Evolutionary conservation across 2,797 vertebrate genomes (phyloP).

Genomic region (Rhinatrema bivittatum): DNA sequence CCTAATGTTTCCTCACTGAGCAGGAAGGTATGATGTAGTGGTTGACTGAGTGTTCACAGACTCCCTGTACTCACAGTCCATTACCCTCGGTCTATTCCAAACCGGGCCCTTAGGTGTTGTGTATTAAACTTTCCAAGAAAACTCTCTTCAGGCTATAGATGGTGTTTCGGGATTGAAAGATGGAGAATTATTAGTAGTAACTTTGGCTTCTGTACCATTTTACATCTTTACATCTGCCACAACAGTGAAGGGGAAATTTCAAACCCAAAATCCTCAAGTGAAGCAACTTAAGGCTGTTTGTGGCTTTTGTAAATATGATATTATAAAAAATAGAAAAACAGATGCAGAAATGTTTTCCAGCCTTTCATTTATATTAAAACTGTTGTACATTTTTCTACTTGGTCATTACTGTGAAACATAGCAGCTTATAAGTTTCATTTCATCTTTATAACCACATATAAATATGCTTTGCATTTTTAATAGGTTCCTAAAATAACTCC

Average conservation of each 20-base stretch:
- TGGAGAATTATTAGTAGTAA: constrained; percentile 19
- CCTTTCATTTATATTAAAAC: neutral
- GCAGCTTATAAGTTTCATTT: neutral
- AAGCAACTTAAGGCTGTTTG: constrained; percentile 2
- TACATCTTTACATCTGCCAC: constrained; percentile 1
- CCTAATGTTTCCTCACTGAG: too few relatives aligned
- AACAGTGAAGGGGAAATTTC: constrained; percentile 16
- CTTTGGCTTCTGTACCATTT: neutral
- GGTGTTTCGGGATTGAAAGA: too few relatives aligned
- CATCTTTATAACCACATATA: neutral
- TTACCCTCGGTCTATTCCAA: too few relatives aligned
- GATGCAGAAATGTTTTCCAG: accelerated
- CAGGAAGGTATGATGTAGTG: too few relatives aligned
- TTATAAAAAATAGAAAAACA: neutral
- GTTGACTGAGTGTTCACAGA: too few relatives aligned
- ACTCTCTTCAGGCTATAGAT: too few relatives aligned
- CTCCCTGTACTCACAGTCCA: too few relatives aligned
- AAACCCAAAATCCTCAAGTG: constrained; percentile 8
- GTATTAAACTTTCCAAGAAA: too few relatives aligned
- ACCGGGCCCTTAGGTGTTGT: too few relatives aligned
- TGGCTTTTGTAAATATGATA: neutral
- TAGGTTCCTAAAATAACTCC: accelerated
- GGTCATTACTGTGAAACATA: neutral
- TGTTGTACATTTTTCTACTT: neutral
- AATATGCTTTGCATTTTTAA: accelerated